These are phyloP conservation scores for Agrypnia vestita DNA, from an alignment of 1,140 invertebrate genomes.

Conservation along the genomic window DNA sequence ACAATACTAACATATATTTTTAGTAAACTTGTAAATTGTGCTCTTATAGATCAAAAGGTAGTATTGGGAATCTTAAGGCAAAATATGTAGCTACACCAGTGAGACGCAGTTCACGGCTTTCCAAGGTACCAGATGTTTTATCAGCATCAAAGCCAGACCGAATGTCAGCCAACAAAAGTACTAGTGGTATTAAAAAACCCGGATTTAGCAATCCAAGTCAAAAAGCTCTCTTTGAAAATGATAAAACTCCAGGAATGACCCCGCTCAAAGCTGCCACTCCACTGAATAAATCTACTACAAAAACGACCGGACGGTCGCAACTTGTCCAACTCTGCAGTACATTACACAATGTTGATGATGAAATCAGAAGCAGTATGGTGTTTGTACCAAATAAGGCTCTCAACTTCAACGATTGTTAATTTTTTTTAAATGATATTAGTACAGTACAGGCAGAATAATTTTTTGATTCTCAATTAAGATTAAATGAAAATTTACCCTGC, in stretches of 20 bases:
- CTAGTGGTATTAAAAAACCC: neutral
- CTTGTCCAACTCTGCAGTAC: conserved; percentile 57
- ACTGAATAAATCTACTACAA: conserved; percentile 34
- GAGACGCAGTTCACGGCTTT: conserved; percentile 63
- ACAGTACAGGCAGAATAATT: too few relatives aligned
- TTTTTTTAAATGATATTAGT: neutral
- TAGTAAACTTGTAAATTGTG: neutral
- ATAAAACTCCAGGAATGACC: conserved; percentile 3
- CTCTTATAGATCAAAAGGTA: conserved; percentile 55
- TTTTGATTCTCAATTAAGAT: neutral
- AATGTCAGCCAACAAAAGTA: neutral
- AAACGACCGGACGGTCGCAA: conserved; percentile 37
- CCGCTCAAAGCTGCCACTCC: conserved; percentile 14
- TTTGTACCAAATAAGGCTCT: conserved; percentile 60
- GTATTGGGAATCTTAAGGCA: conserved; percentile 27
- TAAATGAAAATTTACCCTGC: neutral
- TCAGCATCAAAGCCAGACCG: neutral
- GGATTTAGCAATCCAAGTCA: neutral
- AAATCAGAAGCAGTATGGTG: conserved; percentile 48
- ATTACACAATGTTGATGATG: conserved; percentile 52
- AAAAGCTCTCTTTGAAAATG: conserved; percentile 21
- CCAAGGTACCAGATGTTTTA: conserved; percentile 20
- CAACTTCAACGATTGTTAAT: conserved; percentile 54
- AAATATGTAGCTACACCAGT: conserved; percentile 64
- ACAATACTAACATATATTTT: too few relatives aligned